These are phyloP conservation scores for Pachypsylla venusta DNA, from an alignment of 1,140 invertebrate species.

Conservation along the genomic window DNA sequence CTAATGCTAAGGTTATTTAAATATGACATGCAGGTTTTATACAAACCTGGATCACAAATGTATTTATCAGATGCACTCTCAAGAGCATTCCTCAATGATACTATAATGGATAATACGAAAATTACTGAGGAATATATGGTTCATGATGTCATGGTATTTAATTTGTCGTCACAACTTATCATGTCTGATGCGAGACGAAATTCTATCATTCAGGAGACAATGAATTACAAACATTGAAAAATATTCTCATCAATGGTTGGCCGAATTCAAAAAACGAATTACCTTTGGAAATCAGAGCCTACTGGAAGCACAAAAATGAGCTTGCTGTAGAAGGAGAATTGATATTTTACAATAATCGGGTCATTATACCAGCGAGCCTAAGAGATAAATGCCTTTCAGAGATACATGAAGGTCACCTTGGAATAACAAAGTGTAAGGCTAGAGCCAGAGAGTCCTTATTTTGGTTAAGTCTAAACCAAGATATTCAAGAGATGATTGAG, in stretches of 20 bases:
- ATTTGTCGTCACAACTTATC: slow-evolving; percentile 15
- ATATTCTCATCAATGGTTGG: not conserved
- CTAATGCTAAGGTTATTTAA: slow-evolving; percentile 28
- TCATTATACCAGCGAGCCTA: slow-evolving; percentile 30
- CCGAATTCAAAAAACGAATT: not conserved
- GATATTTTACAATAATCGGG: slow-evolving; percentile 24
- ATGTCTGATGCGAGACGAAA: slow-evolving; percentile 19
- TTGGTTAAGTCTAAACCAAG: no score
- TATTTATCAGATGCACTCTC: slow-evolving; percentile 14
- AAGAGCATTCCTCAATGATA: slow-evolving; percentile 16
- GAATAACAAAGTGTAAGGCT: no score
- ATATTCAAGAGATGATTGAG: no score
- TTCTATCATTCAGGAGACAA: slow-evolving; percentile 15
- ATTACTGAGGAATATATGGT: slow-evolving; percentile 17
- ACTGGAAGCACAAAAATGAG: slow-evolving; percentile 21
- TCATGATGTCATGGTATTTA: no score
- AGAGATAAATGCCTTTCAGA: no score
- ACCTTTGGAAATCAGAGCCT: slow-evolving; percentile 11
- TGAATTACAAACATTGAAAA: slow-evolving; percentile 15
- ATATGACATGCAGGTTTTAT: slow-evolving; percentile 24
- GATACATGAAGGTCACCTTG: no score
- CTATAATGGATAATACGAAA: slow-evolving; percentile 11
- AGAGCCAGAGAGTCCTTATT: no score
- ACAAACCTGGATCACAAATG: slow-evolving; percentile 8
- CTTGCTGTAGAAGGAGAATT: slow-evolving; percentile 22